Evolutionary conservation across 2,797 vertebrate species (phyloP), one percentile per base, ranked within the genome.

Genomic region (Sebastes taczanowskii): DNA sequence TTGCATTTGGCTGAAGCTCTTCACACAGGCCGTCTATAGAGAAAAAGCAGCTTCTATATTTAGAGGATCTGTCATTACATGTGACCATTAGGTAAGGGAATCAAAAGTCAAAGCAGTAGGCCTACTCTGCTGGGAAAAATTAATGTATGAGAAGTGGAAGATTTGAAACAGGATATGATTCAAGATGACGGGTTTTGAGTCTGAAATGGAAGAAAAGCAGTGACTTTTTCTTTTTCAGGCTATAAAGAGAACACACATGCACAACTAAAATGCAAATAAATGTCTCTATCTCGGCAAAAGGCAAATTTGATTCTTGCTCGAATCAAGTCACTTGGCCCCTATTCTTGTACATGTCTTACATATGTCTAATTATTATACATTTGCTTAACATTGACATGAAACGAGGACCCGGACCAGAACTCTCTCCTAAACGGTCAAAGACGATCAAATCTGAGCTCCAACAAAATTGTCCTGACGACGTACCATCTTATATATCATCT

Each of bases 51-150:
- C 46, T 76, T 68, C 60, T 77, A 46, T 61, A 69, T 65, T 78
- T 66, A 56, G 61, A 74, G 30, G 23, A 59, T 52, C 6, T 20
- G 25, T 68, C 46, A 80, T 69, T 62, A 66, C 18, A 80, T 49
- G 9, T 69, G 66, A 68, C 70, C 71, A 22, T 77, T 18, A 71
- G 34, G 62, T 55, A 61, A 62, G 16, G 53, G 61, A 14, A 32
- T 61, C 20, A 63, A 25, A 69, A 30, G 23, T 68, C 25, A 71
- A 35, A 64, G 35, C 13, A 38, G 35, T 2, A 38, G 35, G 35
- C 16, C 42, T 46, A 20, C 18, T 56, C 27, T 14, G 6, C 4
- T 55, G 22, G 7, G n/a, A 6, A 6, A n/a, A 42, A 74, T 32
- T 3, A 5, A 49, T 29, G 5, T 3, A 22, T 18, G 10, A 10